Base-by-base conservation (phyloP, 2,113 vertebrate species). In the Hiodon alosoides region DNA sequence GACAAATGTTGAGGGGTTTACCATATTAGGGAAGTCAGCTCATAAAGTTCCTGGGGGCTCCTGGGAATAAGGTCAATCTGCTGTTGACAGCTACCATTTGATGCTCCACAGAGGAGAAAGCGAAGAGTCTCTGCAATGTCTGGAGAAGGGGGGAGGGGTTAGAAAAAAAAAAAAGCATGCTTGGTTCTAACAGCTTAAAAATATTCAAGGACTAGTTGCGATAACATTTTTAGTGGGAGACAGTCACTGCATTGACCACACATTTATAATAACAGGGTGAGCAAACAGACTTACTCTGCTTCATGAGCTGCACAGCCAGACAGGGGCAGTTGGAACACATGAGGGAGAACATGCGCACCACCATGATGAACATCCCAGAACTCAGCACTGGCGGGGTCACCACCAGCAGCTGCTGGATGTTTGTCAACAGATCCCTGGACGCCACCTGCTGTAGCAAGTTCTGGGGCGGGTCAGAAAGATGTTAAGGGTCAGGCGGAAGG, bases 351-450 rank as follows among this genome's bases (percentile, higher is more conserved):
- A 98, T 99, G 85, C 97, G 96, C 80, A 99, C 97, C 78, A 99
- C 97, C 97, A 98, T 99, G 84, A 99, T 98, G 87, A 99, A 99
- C 97, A 99, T 99, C 83, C 97, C 97, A 51, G 97, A 98, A 90
- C 97, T 98, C 85, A 99, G 89, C 79, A 99, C 93, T 3, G 97
- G 97, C 75, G 97, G 97, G 2, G 96, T 98, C 78, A 99, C 95
- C 1, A 98, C 97, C 87, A 99, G 85, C 60, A 99, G 93, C 80
- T 98, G 97, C 86, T 99, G 97, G 83, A 99, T 96, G 85, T 98
- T 98, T 68, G 97, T 98, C 82, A 99, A 89, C 83, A 99, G 92
- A 83, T 99, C 97, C 82, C 94, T 93, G 47, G 96, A 98, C 52
- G 97, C 97, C 81, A 99, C 97, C 83, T 99, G 96, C 89, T 99